phyloP scores from a whole-genome alignment of 2,797 vertebrate genomes.

The Sebastes diploproa region DNA sequence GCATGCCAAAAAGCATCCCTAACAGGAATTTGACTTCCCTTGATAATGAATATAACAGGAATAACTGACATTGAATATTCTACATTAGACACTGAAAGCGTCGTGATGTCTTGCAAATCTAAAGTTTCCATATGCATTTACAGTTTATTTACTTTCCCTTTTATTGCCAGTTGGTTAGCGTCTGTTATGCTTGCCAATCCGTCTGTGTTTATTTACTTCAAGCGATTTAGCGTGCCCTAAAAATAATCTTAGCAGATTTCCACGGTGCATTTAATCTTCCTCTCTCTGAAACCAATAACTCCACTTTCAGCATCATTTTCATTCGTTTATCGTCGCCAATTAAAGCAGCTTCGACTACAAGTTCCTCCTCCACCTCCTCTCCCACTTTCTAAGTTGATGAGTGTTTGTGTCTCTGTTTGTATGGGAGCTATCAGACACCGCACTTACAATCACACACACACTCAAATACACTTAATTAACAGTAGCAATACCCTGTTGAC shows the following conservation, averaged over 20 bases:
- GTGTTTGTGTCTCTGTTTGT: conserved; percentile 3
- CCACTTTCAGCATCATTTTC: conserved; percentile 30
- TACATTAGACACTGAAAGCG: neutral
- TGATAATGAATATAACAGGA: neutral
- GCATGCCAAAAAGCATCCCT: neutral
- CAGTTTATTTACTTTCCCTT: conserved; percentile 1
- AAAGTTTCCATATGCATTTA: neutral
- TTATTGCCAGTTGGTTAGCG: neutral
- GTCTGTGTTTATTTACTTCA: conserved; percentile 34
- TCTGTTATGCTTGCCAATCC: conserved; percentile 14
- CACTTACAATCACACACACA: neutral
- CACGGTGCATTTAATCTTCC: conserved; percentile 43
- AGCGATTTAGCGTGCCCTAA: conserved; percentile 14
- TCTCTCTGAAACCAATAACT: conserved; percentile 44
- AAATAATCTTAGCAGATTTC: conserved; percentile 37
- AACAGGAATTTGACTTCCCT: neutral
- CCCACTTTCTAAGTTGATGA: conserved; percentile 32
- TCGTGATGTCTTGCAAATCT: neutral
- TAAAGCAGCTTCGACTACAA: conserved; percentile 35
- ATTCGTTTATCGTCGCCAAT: conserved; percentile 48
- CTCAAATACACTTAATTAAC: neutral
- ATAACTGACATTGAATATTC: neutral
- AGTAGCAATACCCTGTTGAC: neutral
- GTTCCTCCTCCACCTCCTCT: conserved; percentile 13
- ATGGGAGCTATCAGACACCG: neutral